A percentile compares a stretch with the other conserved stretches of the same genome.
Evolutionary conservation across 2,888 invertebrate genomes (phyloP).

Genomic region (Drosophila mercatorum): DNA sequence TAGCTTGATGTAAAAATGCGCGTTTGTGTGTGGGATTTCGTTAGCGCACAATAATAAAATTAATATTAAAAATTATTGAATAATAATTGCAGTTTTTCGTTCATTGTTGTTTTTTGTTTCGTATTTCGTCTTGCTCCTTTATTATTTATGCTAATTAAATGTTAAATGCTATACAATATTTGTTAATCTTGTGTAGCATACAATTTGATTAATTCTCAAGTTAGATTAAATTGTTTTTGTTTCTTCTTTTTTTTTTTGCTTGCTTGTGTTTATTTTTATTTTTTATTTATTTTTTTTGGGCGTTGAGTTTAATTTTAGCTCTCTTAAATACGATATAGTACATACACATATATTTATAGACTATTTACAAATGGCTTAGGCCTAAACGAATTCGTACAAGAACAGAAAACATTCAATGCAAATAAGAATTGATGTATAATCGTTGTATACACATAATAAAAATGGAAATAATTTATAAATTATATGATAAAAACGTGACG

Average conservation of each 20-base stretch:
- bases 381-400: constrained; percentile 70
- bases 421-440: constrained; percentile 36
- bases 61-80: constrained; percentile 81
- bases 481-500: constrained; percentile 54
- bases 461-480: constrained; percentile 39
- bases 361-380: constrained; percentile 70
- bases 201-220: constrained; percentile 79
- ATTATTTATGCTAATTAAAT: constrained; percentile 76
- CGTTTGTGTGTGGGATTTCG: constrained; percentile 42
- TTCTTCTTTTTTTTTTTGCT: constrained; percentile 25
- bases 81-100: constrained; percentile 79
- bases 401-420: constrained; percentile 66
- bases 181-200: constrained; percentile 67
- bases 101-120: constrained; percentile 46
- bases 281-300: constrained; percentile 37
- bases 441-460: constrained; percentile 23
- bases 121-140: constrained; percentile 45
- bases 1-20: constrained; percentile 78
- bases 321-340: constrained; percentile 41
- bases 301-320: constrained; percentile 44
- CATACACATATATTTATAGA: constrained; percentile 53
- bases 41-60: constrained; percentile 71
- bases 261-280: constrained; percentile 5
- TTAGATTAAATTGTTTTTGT: constrained; percentile 66
- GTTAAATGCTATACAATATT: constrained; percentile 76